These are phyloP conservation scores for Atrina japonica DNA, from an alignment of 2,888 invertebrate species.

Conservation along the genomic window DNA sequence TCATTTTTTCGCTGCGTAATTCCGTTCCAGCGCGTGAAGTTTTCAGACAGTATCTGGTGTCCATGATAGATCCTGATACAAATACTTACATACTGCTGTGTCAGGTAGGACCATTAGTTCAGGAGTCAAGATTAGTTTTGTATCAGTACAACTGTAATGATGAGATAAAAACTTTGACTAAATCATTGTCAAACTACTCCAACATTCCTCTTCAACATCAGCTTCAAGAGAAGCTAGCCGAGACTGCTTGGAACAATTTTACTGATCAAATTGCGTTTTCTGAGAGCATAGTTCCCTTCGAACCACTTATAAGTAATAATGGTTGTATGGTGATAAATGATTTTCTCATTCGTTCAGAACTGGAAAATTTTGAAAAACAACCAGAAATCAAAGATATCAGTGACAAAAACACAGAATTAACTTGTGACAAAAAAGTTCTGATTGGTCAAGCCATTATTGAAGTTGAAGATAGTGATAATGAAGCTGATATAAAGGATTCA, in stretches of 20 bases:
- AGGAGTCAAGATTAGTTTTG: conserved; percentile 52
- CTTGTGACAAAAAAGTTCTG: background rate
- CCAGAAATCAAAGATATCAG: conserved; percentile 1
- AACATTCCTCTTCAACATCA: no score
- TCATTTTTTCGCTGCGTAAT: conserved; percentile 48
- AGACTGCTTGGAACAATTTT: background rate
- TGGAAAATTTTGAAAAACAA: no score
- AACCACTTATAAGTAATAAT: no score
- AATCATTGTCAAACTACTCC: no score
- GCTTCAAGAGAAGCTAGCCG: background rate
- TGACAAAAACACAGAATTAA: conserved; percentile 7
- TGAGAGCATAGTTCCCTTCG: background rate
- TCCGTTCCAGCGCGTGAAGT: conserved; percentile 46
- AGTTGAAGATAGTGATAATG: conserved; percentile 11
- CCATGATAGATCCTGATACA: conserved; percentile 32
- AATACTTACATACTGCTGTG: conserved; percentile 47
- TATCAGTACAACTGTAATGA: conserved; percentile 45
- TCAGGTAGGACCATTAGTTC: conserved; percentile 56
- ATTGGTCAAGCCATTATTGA: background rate
- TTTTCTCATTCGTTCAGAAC: conserved; percentile 1
- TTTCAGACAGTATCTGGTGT: conserved; percentile 45
- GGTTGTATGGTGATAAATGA: no score
- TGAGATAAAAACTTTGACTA: background rate
- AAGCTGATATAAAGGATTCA: background rate
- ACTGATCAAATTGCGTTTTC: background rate